phyloP scores from a whole-genome alignment of 2,888 invertebrate species.

The Rotaria macrura region DNA sequence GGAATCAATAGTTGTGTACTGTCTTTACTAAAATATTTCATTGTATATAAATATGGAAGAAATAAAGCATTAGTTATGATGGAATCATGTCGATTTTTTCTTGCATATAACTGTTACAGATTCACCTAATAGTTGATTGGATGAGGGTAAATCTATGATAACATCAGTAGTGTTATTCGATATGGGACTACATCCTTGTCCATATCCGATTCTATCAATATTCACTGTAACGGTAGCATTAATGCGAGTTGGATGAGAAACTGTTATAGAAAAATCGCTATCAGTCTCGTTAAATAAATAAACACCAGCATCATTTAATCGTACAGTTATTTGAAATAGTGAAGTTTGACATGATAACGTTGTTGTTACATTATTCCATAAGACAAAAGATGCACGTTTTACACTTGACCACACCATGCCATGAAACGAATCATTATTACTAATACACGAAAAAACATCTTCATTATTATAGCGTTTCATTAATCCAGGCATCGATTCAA shows the following conservation, averaged over 20 bases:
- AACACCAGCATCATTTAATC: not conserved
- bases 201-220: not conserved
- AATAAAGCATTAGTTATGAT: too few species aligned
- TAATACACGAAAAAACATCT: not conserved
- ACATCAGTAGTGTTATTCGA: not conserved
- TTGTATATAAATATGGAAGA: too few species aligned
- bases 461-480: not conserved
- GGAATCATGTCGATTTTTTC: not conserved
- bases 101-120: not conserved
- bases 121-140: not conserved
- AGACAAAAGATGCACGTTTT: not conserved
- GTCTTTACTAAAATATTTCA: too few species aligned
- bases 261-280: not conserved
- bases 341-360: not conserved
- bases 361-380: not conserved
- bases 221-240: not conserved
- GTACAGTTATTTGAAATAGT: not conserved
- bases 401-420: not conserved
- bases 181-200: not conserved
- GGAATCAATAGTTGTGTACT: too few species aligned
- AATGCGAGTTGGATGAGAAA: slow-evolving; percentile 8
- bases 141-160: not conserved
- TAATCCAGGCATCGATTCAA: not conserved
- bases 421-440: not conserved
- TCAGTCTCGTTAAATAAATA: not conserved